phyloP scores from a whole-genome alignment of 1,140 invertebrate species.

The Drosophila baimaii region DNA sequence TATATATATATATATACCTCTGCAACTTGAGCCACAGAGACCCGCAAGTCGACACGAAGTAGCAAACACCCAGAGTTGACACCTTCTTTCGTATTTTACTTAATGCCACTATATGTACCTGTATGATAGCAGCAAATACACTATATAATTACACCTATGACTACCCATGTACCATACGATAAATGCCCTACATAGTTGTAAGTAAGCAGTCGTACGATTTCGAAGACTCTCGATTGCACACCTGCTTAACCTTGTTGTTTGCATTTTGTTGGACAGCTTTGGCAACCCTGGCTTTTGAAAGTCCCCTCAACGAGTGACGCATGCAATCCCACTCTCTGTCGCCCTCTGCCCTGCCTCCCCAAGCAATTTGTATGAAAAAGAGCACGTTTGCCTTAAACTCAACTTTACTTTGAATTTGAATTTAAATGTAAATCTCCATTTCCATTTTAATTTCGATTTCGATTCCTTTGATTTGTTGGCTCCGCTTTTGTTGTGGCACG shows the following conservation, averaged over 20 bases:
- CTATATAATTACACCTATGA: constrained; percentile 11
- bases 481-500: constrained; percentile 45
- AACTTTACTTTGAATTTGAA: constrained; percentile 12
- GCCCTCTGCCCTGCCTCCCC: neutral
- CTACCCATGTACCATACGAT: constrained; percentile 35
- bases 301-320: constrained; percentile 6
- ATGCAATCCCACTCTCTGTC: constrained; percentile 22
- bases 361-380: constrained; percentile 20
- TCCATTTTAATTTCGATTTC: neutral
- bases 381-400: constrained; percentile 33
- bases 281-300: constrained; percentile 45
- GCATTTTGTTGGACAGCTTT: constrained; percentile 46
- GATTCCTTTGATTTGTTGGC: constrained; percentile 17
- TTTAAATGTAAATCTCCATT: constrained; percentile 2
- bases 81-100: constrained; percentile 41
- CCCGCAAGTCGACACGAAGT: constrained; percentile 19
- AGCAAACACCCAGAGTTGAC: constrained; percentile 33
- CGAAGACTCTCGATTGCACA: constrained; percentile 23
- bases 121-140: constrained; percentile 22
- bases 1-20: constrained; percentile 20
- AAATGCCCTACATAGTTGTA: constrained; percentile 26
- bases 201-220: constrained; percentile 20
- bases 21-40: constrained; percentile 50
- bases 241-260: constrained; percentile 47
- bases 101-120: constrained; percentile 29